Conservation (phyloP, 2,888 invertebrate genomes). For the Hesperia comma region DNA sequence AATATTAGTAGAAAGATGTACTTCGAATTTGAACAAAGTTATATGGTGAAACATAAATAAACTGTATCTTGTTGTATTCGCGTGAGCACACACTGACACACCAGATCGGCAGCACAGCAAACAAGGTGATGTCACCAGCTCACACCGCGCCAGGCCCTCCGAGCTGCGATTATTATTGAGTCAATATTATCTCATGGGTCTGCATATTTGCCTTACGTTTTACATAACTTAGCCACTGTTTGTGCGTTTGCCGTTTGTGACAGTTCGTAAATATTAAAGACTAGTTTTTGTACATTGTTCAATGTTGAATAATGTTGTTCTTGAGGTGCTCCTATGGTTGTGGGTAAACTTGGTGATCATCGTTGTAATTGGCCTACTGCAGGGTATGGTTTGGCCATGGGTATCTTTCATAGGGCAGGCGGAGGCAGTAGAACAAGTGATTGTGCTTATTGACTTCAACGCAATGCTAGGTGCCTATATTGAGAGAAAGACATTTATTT, state of each 20-base stretch:
- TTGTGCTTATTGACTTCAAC: too few relatives aligned
- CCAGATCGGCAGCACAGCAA: conserved; percentile 23
- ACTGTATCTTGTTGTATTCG: conserved; percentile 1
- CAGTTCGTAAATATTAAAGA: conserved; percentile 28
- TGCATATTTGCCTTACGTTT: conserved; percentile 42
- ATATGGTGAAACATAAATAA: background rate
- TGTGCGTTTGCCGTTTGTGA: conserved; percentile 24
- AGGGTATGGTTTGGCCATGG: too few relatives aligned
- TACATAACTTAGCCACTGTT: conserved; percentile 30
- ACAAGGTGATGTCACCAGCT: conserved; percentile 41
- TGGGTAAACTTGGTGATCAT: too few relatives aligned
- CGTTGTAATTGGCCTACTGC: too few relatives aligned
- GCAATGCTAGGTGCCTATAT: too few relatives aligned
- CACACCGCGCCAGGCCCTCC: conserved; percentile 12
- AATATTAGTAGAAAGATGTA: too few relatives aligned
- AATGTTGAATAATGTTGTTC: conserved; percentile 2
- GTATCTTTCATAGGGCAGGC: too few relatives aligned
- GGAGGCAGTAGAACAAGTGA: too few relatives aligned
- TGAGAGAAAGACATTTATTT: too few relatives aligned
- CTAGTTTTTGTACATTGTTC: conserved; percentile 11
- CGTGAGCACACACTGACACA: background rate
- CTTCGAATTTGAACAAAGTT: too few relatives aligned
- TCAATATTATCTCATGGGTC: conserved; percentile 49
- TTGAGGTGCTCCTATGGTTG: background rate
- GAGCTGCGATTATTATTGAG: conserved; percentile 37